Percentiles rank a stretch among this genome's conserved stretches.
phyloP scores from a whole-genome alignment of 2,113 vertebrate species.

The Elachura formosa region DNA sequence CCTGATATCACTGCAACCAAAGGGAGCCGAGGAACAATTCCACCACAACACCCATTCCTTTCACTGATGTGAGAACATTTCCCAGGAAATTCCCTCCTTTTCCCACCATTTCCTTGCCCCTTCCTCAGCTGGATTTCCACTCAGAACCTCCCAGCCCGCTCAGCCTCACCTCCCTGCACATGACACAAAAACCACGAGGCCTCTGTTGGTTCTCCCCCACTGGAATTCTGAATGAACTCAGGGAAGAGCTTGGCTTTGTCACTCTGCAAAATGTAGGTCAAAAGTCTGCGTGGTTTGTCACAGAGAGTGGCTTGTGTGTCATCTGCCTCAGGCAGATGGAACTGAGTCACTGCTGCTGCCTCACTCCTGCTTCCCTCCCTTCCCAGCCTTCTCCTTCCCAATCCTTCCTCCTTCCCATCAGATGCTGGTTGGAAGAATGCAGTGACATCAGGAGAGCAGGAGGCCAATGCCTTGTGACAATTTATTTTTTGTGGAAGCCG shows the following conservation, averaged over 20 bases:
- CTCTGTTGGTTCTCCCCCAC: background rate
- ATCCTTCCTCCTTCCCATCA: background rate
- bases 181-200: accelerated
- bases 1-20: no score
- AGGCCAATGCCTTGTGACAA: background rate
- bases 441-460: background rate
- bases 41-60: accelerated
- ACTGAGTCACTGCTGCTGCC: slow-evolving; percentile 38
- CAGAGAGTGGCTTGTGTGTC: background rate
- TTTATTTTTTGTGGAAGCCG: background rate
- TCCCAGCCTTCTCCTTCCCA: background rate
- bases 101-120: background rate
- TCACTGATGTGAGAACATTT: no score
- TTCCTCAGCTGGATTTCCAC: background rate
- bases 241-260: background rate
- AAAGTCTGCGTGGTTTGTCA: background rate
- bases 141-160: background rate
- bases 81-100: background rate
- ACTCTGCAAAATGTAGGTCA: background rate
- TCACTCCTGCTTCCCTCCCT: background rate
- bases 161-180: background rate
- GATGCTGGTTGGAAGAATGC: background rate
- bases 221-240: background rate
- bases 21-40: background rate
- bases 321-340: slow-evolving; percentile 27